A percentile compares a stretch with the other conserved stretches of the same genome.
These are phyloP conservation scores for Ostrea denselamellosa DNA, from an alignment of 1,140 invertebrate genomes.

Conservation along the genomic window DNA sequence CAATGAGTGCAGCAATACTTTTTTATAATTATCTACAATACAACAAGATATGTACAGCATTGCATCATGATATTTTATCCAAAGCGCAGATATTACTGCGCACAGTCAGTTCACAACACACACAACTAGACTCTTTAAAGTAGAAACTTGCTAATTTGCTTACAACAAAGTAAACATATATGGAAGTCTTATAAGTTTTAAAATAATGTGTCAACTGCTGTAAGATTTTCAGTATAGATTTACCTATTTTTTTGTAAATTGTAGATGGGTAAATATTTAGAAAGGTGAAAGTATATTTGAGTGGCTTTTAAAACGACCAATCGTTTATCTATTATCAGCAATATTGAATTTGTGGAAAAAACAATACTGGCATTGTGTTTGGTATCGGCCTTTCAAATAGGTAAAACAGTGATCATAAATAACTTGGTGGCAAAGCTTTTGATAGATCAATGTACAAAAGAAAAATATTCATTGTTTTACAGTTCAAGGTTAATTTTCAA, in stretches of 20 bases:
- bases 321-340: background rate
- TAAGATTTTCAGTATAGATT: background rate
- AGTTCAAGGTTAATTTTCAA: background rate
- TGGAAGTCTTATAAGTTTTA: background rate
- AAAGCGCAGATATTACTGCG: no score
- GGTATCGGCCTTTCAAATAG: background rate
- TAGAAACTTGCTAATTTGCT: no score
- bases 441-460: background rate
- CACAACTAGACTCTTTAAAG: no score
- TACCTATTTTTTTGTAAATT: no score
- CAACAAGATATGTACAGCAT: no score
- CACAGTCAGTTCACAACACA: no score
- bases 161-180: no score
- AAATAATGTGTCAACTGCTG: background rate
- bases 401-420: background rate
- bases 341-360: background rate
- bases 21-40: no score
- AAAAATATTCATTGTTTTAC: background rate
- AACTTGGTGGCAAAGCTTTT: no score
- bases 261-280: background rate
- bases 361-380: background rate
- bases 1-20: no score
- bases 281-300: background rate
- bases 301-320: background rate
- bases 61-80: no score